phyloP scores from a whole-genome alignment of 2,113 vertebrate genomes.

The Hystrix cristata region DNA sequence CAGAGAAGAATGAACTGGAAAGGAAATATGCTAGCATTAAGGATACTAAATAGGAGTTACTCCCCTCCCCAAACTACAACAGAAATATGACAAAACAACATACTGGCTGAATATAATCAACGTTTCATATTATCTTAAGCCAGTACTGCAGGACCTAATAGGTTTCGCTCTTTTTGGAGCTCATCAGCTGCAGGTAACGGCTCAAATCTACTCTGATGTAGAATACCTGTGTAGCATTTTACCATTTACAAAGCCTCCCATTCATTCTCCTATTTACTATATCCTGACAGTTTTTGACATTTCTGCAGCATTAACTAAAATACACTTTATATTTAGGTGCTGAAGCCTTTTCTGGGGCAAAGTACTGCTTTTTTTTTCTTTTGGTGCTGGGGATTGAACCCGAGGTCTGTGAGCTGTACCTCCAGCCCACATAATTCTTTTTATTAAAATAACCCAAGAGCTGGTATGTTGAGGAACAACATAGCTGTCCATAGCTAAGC shows the following conservation, averaged over 20 bases:
- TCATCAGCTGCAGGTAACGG: conserved; percentile 92
- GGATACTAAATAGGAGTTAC: conserved; percentile 20
- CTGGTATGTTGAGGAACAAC: background rate
- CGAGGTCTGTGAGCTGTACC: background rate
- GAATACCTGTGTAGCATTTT: background rate
- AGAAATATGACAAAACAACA: conserved; percentile 44
- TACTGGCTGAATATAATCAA: background rate
- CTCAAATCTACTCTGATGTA: conserved; percentile 40
- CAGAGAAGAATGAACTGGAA: conserved; percentile 40
- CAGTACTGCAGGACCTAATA: conserved; percentile 90
- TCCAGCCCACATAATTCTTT: background rate
- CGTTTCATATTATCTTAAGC: conserved; percentile 65
- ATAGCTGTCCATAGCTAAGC: background rate
- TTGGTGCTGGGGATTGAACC: background rate
- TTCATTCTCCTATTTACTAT: background rate
- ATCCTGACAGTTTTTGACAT: background rate
- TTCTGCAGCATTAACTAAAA: conserved; percentile 19
- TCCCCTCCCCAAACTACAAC: background rate
- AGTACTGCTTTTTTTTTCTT: background rate
- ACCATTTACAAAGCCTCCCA: background rate
- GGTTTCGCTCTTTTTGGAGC: conserved; percentile 92
- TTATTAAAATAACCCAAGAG: background rate
- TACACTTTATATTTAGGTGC: conserved; percentile 20
- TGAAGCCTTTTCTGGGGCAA: conserved; percentile 22
- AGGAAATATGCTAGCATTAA: conserved; percentile 37